Evolutionary conservation across 1,140 invertebrate species (phyloP).

Genomic region (Apocrypta bakeri): DNA sequence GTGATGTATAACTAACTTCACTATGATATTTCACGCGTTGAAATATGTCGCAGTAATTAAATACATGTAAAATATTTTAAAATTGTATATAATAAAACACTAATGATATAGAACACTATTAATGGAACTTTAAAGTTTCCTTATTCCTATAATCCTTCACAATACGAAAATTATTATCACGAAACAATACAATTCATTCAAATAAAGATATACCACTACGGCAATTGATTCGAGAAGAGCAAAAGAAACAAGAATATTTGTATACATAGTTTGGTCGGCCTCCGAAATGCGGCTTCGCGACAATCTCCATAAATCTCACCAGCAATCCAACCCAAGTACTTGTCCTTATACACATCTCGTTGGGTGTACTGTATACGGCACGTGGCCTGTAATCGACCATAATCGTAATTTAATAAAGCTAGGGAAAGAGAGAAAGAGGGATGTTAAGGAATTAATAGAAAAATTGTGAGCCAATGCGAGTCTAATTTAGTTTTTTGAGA

Average conservation of each 20-base stretch:
- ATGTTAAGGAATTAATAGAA: constrained; percentile 19
- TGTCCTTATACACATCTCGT: constrained; percentile 26
- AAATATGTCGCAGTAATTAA: too few species aligned
- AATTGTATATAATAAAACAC: too few species aligned
- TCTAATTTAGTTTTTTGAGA: neutral
- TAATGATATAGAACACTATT: too few species aligned
- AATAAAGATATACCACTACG: too few species aligned
- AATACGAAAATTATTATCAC: too few species aligned
- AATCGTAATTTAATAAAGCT: constrained; percentile 47
- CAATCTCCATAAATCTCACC: constrained; percentile 36
- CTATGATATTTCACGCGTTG: too few species aligned
- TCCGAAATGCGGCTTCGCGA: neutral
- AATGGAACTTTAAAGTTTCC: too few species aligned
- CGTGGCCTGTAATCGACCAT: constrained; percentile 17
- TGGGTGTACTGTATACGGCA: constrained; percentile 3
- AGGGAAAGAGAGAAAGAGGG: constrained; percentile 10
- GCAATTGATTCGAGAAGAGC: neutral
- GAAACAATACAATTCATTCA: too few species aligned
- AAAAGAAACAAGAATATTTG: too few species aligned
- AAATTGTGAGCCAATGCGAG: constrained; percentile 24
- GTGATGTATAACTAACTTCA: too few species aligned
- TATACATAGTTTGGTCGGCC: neutral
- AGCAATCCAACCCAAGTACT: neutral
- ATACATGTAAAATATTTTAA: too few species aligned
- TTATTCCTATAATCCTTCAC: too few species aligned